Evolutionary conservation across 2,113 vertebrate genomes (phyloP).

Genomic region (Macquaria australasica): DNA sequence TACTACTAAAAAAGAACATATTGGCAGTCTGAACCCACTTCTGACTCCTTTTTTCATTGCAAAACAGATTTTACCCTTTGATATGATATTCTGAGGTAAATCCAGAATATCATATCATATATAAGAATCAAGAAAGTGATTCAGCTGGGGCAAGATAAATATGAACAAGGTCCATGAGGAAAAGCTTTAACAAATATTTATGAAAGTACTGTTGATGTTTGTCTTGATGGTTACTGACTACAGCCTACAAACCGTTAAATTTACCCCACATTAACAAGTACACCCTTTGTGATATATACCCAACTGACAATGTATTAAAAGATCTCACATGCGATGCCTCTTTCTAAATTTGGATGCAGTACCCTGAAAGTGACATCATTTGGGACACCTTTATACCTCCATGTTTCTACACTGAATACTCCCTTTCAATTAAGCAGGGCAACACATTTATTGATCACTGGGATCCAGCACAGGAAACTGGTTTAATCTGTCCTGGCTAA

Average conservation of each 20-base stretch:
- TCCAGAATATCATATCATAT: background rate
- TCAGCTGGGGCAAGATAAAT: background rate
- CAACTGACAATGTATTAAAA: background rate
- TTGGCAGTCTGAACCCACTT: background rate
- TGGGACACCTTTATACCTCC: constrained; percentile 14
- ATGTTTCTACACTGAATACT: background rate
- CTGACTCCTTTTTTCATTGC: background rate
- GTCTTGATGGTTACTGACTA: no score
- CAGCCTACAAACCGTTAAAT: background rate
- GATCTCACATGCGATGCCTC: background rate
- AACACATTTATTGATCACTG: background rate
- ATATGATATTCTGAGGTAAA: background rate
- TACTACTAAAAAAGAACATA: background rate
- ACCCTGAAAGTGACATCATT: constrained; percentile 44
- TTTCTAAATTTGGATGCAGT: constrained; percentile 29
- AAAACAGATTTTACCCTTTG: background rate
- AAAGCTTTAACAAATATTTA: background rate
- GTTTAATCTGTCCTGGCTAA: background rate
- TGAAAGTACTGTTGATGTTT: background rate
- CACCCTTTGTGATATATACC: background rate
- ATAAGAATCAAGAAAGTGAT: background rate
- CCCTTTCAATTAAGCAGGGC: background rate
- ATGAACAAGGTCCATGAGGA: background rate
- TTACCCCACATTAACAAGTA: background rate
- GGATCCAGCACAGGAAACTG: background rate